These are phyloP conservation scores for Platycnemis pennipes DNA, from an alignment of 2,888 invertebrate genomes.

Conservation along the genomic window DNA sequence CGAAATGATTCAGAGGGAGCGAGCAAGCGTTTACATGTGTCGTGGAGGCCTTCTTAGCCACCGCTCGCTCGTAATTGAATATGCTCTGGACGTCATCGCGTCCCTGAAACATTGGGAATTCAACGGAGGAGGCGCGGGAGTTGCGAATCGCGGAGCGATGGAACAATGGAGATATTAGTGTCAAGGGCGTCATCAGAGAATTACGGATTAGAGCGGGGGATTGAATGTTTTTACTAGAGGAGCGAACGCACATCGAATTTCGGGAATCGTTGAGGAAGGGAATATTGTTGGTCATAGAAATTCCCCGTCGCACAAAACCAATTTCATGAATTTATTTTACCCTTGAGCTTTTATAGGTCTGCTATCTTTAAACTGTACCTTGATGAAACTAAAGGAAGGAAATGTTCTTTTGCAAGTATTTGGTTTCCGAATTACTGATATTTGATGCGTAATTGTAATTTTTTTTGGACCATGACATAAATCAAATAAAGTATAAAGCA, in stretches of 20 bases:
- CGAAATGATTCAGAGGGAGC: neutral
- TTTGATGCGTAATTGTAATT: too few relatives aligned
- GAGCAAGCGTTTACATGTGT: neutral
- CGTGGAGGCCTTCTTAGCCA: neutral
- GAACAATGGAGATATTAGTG: conserved; percentile 36
- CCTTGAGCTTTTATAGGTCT: too few relatives aligned
- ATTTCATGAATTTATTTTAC: too few relatives aligned
- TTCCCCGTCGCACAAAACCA: too few relatives aligned
- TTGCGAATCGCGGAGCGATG: neutral
- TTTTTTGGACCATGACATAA: too few relatives aligned
- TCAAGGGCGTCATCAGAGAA: conserved; percentile 8
- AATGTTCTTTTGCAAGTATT: too few relatives aligned
- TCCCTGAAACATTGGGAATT: neutral
- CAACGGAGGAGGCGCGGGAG: neutral
- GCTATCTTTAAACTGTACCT: too few relatives aligned
- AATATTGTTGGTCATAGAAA: neutral
- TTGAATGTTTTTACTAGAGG: neutral
- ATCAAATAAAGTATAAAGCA: too few relatives aligned
- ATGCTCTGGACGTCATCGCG: neutral
- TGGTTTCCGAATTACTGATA: too few relatives aligned
- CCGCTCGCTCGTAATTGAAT: neutral
- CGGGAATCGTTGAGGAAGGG: neutral
- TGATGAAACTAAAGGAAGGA: too few relatives aligned
- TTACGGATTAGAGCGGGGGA: neutral
- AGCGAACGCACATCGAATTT: neutral